These are phyloP conservation scores for Novumbra hubbsi DNA, from an alignment of 2,797 vertebrate genomes.

Conservation along the genomic window DNA sequence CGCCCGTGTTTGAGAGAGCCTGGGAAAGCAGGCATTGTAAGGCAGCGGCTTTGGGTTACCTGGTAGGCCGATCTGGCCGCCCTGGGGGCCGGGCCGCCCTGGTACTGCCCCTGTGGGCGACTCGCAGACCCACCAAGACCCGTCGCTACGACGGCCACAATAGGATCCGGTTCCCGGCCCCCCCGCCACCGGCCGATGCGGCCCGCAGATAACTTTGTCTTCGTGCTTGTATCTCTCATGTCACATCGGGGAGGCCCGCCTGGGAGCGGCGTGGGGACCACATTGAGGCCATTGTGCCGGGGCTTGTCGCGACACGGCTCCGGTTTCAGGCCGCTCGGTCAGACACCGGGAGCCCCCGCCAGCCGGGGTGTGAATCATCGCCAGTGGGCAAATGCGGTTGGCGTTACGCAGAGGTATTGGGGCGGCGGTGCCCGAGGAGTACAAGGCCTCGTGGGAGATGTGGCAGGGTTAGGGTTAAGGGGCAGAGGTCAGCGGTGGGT, in stretches of 20 bases:
- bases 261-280: constrained; percentile 56
- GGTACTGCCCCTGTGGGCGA: constrained; percentile 44
- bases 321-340: constrained; percentile 41
- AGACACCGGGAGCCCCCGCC: constrained; percentile 18
- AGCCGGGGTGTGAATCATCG: constrained; percentile 19
- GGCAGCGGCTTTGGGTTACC: constrained; percentile 51
- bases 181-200: constrained; percentile 48
- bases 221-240: constrained; percentile 63
- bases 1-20: constrained; percentile 17
- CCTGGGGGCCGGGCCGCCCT: constrained; percentile 37
- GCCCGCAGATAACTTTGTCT: constrained; percentile 61
- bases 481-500: background rate
- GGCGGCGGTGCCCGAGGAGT: background rate
- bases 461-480: background rate
- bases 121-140: constrained; percentile 30
- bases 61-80: constrained; percentile 39
- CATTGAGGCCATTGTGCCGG: constrained; percentile 55
- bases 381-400: constrained; percentile 4
- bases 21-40: constrained; percentile 47
- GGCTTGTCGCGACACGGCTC: constrained; percentile 60
- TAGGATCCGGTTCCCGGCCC: constrained; percentile 53
- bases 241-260: constrained; percentile 58
- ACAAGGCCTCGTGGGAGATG: background rate
- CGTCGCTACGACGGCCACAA: constrained; percentile 42
- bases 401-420: constrained; percentile 4